Evolutionary conservation across 2,888 invertebrate species (phyloP), one percentile per base, ranked within the genome.

Genomic region (Agriopis marginaria): DNA sequence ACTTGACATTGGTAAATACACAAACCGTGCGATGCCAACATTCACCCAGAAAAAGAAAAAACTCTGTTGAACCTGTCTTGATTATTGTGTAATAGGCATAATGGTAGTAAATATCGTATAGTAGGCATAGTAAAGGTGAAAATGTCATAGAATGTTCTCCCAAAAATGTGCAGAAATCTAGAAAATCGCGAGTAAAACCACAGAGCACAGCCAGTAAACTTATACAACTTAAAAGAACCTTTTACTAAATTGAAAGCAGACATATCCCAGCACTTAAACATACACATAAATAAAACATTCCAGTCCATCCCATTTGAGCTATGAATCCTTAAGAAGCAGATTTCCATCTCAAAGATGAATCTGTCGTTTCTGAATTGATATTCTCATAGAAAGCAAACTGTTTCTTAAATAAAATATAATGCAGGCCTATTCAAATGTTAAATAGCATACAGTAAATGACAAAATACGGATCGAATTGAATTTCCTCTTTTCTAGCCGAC

Each of bases 271-370:
- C 53, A 68, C 59, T 62, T 49, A 62, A 51, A 62, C 55, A 32
- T 66, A 62, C 42, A 62, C 44, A 44, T 69, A 69, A 64, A 69
- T 69, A 69, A 72, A 72, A 74, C 74, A 75, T 75, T 70, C 56
- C 50, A 66, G 66, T 70, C 72, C 74, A 54, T 73, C 71, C 75
- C 76, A 75, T 76, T 76, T 72, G 60, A 71, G 75, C 75, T 72
- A 76, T 76, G 76, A 76, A 76, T 75, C 68, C 69, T 67, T 66
- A 72, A 73, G 72, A 61, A 63, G 60, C 54, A 63, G 68, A 75
- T 76, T 76, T 75, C 72, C 76, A 76, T 76, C 64, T 75, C 75
- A 76, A 76, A 76, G 76, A 75, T 75, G 45, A 76, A 75, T 76
- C 72, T 73, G 75, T 76, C 76, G 71, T 66, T 72, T 70, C 63